phyloP scores from a whole-genome alignment of 2,797 vertebrate species.

The Trematomus bernacchii region DNA sequence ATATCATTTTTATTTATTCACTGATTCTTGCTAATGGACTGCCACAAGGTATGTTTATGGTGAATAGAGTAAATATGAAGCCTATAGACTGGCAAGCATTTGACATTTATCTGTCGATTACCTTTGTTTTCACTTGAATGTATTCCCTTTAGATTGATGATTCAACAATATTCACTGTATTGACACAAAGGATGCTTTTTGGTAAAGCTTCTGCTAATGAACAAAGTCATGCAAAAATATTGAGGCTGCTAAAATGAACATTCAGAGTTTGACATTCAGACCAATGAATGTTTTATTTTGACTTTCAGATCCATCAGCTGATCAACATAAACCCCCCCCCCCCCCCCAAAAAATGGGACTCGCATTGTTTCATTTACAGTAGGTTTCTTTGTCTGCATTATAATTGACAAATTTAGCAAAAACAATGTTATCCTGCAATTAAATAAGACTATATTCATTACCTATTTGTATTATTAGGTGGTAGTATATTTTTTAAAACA shows the following conservation, averaged over 20 bases:
- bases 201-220: slow-evolving; percentile 13
- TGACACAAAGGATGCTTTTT: not conserved
- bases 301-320: not conserved
- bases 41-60: no score
- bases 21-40: not conserved
- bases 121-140: not conserved
- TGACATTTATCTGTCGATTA: not conserved
- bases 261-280: not conserved
- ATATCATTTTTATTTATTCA: not conserved
- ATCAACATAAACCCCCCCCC: no score
- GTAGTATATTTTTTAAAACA: not conserved
- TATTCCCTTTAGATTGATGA: no score
- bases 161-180: not conserved
- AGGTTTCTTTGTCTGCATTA: not conserved
- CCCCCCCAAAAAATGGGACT: no score
- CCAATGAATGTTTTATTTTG: not conserved
- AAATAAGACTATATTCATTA: no score
- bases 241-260: not conserved
- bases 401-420: not conserved
- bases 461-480: not conserved
- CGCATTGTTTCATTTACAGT: not conserved
- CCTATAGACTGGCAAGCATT: not conserved
- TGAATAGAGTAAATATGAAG: not conserved
- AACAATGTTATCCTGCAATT: not conserved
- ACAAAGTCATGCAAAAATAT: slow-evolving; percentile 24